Evolutionary conservation across 92 coral and sea anemone genomes (phyloP).

Genomic region (Bergia sp.): DNA sequence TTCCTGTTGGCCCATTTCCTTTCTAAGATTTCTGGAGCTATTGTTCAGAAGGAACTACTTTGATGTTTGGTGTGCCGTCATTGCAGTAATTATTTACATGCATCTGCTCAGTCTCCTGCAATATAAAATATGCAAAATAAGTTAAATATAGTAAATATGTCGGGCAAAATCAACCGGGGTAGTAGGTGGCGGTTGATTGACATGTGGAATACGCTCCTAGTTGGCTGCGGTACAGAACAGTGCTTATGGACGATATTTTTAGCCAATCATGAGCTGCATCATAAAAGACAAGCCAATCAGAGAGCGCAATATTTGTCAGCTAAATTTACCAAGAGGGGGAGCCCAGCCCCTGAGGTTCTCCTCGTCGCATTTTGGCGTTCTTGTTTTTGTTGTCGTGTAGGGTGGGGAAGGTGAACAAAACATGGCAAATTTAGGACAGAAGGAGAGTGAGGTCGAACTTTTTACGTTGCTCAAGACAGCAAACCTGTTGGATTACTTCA

Average conservation of each 20-base stretch:
- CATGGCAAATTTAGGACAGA: slow-evolving; percentile 94
- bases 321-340: slow-evolving; percentile 53
- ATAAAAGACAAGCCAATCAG: slow-evolving; percentile 33
- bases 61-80: too few relatives aligned
- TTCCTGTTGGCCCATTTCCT: too few relatives aligned
- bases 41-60: too few relatives aligned
- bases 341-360: slow-evolving; percentile 43
- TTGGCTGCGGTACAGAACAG: slow-evolving; percentile 31
- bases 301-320: slow-evolving; percentile 26
- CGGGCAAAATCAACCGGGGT: slow-evolving; percentile 30
- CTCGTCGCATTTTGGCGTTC: slow-evolving; percentile 19
- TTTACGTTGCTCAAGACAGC: slow-evolving; percentile 89
- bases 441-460: slow-evolving; percentile 98
- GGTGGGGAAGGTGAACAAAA: slow-evolving; percentile 90
- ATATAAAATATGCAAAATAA: not conserved
- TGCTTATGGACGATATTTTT: not conserved
- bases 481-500: slow-evolving; percentile 96
- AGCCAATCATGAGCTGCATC: slow-evolving; percentile 6
- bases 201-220: slow-evolving; percentile 45
- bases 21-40: too few relatives aligned
- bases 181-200: slow-evolving; percentile 37
- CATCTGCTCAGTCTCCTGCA: not conserved
- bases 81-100: too few relatives aligned
- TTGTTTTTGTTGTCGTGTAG: slow-evolving; percentile 76
- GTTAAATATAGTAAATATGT: slow-evolving; percentile 4